Evolutionary conservation across 1,140 invertebrate species (phyloP).

Genomic region (Heliconius congener): DNA sequence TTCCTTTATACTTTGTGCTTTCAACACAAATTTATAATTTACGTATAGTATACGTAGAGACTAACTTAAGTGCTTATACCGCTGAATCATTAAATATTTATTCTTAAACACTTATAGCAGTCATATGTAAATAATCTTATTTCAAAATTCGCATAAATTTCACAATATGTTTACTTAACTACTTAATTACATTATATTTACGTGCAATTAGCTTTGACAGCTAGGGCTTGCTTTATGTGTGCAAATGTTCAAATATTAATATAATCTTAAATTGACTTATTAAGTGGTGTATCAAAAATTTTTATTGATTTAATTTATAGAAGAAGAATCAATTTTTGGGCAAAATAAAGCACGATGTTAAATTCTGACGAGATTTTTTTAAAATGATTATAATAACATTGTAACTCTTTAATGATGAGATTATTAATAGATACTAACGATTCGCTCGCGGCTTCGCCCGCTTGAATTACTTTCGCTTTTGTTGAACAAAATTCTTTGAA

Average conservation of each 20-base stretch:
- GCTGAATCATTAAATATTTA: not conserved
- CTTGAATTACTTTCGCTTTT: too few relatives aligned
- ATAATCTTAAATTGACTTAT: not conserved
- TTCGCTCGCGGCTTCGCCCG: too few relatives aligned
- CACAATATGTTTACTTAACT: constrained; percentile 8
- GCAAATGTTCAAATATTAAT: not conserved
- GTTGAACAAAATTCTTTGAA: too few relatives aligned
- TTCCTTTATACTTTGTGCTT: too few relatives aligned
- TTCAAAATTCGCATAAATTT: constrained; percentile 6
- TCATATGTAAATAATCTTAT: constrained; percentile 20
- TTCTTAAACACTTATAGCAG: not conserved
- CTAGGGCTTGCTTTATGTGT: not conserved
- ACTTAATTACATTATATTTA: constrained; percentile 11
- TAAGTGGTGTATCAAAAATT: too few relatives aligned
- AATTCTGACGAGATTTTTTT: too few relatives aligned
- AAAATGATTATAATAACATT: too few relatives aligned
- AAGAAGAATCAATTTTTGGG: not conserved
- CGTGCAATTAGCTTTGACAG: constrained; percentile 8
- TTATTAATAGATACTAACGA: too few relatives aligned
- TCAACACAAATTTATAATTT: too few relatives aligned
- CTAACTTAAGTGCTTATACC: not conserved
- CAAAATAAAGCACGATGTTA: too few relatives aligned
- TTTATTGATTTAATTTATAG: too few relatives aligned
- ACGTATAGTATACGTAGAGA: not conserved
- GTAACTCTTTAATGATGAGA: too few relatives aligned